Evolutionary conservation across 2,888 invertebrate species (phyloP).

Genomic region (Acanthoscelides obtectus): DNA sequence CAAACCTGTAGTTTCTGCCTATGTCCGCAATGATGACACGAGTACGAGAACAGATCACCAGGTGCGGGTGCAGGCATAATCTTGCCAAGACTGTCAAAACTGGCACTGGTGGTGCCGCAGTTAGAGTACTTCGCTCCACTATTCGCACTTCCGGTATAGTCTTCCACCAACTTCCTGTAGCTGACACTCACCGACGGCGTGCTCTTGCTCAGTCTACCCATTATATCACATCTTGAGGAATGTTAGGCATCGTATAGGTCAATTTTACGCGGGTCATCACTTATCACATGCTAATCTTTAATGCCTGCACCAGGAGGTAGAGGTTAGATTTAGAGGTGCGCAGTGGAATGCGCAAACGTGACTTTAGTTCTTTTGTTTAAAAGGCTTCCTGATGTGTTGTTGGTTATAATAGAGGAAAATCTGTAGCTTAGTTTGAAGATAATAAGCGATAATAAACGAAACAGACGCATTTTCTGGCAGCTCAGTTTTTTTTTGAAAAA

Average conservation of each 20-base stretch:
- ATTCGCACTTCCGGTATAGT: conserved; percentile 45
- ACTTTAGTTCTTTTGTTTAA: too few species aligned
- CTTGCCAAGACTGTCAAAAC: conserved; percentile 26
- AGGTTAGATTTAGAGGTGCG: background rate
- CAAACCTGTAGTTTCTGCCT: conserved; percentile 56
- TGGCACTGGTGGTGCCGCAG: conserved; percentile 23
- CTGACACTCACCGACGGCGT: conserved; percentile 51
- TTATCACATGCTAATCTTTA: background rate
- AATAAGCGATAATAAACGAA: too few species aligned
- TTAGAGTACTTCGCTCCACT: conserved; percentile 9
- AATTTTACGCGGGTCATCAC: background rate
- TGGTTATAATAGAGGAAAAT: too few species aligned
- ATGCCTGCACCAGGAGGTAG: background rate
- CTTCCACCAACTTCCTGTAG: conserved; percentile 57
- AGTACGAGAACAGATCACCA: conserved; percentile 56
- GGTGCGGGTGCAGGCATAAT: conserved; percentile 48
- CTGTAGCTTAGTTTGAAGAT: too few species aligned
- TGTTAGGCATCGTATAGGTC: background rate
- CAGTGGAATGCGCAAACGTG: background rate
- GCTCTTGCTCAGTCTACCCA: conserved; percentile 53
- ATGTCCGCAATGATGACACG: conserved; percentile 58
- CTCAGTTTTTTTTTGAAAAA: too few species aligned
- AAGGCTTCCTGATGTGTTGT: too few species aligned
- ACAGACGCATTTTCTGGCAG: too few species aligned
- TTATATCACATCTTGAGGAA: conserved; percentile 24